Evolutionary conservation across 2,888 invertebrate species (phyloP), one percentile per base, ranked within the genome.

Genomic region (Norana najaformis): DNA sequence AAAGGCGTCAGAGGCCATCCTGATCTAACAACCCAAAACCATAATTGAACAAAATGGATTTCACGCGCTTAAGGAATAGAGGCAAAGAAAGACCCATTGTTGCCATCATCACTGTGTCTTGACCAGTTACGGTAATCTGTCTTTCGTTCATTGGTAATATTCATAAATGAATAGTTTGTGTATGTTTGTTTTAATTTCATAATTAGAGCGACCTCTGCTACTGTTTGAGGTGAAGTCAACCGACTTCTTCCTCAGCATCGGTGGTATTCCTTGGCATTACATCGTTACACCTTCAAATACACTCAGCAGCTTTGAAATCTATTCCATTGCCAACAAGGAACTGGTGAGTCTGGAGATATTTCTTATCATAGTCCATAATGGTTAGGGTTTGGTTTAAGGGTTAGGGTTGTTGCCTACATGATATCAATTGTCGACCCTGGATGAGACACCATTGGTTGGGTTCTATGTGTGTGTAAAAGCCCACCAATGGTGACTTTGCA

Each of bases 241-340:
- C 14, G 93, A 93, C 35, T 93, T 93, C 89, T 92, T 92, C 88
- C 91, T 94, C 8, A 92, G 93, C 90, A 91, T 94, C 38, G 93
- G 94, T 34, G 93, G 94, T 2, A 92, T 92, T 88, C 94, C 94
- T 16, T 94, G 93, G 93, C 94, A 94, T 90, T 94, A 93, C 90
- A 92, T 94, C 83, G 92, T 92, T 85, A 92, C 92, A 39, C 93
- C 94, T 34, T 90, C 90, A 8, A 92, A 93, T 6, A 88, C 90
- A 23, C 88, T 90, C 35, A 93, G 93, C 34, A 88, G 89, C 38
- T 93, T 93, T 91, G 90, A 92, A 37, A 92, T 93, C 35, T 91
- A 91, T 53, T 91, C 92, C 30, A 30, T 91, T 14, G 90, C 82
- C 23, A 69, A 53, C 39, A 83, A 83, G 83, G 47, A 88, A 89